A percentile compares a stretch with the other conserved stretches of the same genome.
These are phyloP conservation scores for Stenchaetothrips biformis DNA, from an alignment of 2,888 invertebrate species.

Conservation along the genomic window DNA sequence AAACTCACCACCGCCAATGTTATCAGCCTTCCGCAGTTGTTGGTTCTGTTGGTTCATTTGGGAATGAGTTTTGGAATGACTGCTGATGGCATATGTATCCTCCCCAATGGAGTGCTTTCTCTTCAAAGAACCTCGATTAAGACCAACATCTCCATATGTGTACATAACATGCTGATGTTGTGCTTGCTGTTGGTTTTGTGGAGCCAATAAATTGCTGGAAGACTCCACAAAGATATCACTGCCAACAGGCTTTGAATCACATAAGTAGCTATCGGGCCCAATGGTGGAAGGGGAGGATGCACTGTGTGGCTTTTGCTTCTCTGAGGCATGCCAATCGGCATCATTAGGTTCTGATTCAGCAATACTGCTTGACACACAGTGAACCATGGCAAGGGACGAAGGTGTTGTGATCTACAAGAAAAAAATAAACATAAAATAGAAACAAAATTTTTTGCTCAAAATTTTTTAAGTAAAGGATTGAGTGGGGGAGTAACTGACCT, in stretches of 20 bases:
- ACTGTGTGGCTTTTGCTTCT: slow-evolving; percentile 28
- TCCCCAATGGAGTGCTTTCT: neutral
- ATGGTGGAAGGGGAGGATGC: neutral
- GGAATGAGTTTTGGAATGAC: neutral
- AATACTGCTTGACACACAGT: slow-evolving; percentile 82
- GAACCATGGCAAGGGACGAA: slow-evolving; percentile 67
- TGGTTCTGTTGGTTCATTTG: neutral
- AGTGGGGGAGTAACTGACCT: slow-evolving; percentile 10
- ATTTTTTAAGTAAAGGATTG: neutral
- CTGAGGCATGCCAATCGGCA: slow-evolving; percentile 22
- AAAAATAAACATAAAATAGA: slow-evolving; percentile 26
- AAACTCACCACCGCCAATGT: slow-evolving; percentile 7
- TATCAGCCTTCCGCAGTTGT: neutral
- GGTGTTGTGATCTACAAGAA: neutral
- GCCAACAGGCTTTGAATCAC: neutral
- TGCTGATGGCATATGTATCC: neutral
- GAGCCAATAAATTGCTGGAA: slow-evolving; percentile 21
- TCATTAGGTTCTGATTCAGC: slow-evolving; percentile 51
- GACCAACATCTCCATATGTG: neutral
- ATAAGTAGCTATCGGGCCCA: neutral
- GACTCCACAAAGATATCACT: slow-evolving; percentile 26
- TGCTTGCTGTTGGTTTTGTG: neutral
- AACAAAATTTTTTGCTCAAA: neutral
- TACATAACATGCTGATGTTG: slow-evolving; percentile 1
- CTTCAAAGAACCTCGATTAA: neutral